Evolutionary conservation across 2,888 invertebrate species (phyloP).

Genomic region (Rugalucina vietnamica): DNA sequence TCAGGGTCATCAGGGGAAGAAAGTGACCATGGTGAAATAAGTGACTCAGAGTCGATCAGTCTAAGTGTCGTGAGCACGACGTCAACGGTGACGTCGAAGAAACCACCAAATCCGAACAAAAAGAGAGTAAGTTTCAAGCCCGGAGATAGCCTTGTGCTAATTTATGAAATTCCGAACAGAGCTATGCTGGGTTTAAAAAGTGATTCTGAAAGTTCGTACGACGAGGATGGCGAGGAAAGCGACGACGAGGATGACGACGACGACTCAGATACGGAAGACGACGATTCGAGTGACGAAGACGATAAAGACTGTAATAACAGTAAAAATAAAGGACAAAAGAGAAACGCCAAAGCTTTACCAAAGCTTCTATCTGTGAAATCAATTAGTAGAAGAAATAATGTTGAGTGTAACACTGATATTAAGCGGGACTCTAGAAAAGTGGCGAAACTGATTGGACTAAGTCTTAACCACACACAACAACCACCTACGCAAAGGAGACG

Average conservation of each 20-base stretch:
- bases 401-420: slow-evolving; percentile 1
- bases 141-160: slow-evolving; percentile 56
- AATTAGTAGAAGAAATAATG: slow-evolving; percentile 36
- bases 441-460: slow-evolving; percentile 3
- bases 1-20: slow-evolving; percentile 18
- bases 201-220: slow-evolving; percentile 56
- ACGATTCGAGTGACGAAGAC: slow-evolving; percentile 33
- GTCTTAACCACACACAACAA: background rate
- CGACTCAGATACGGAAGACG: slow-evolving; percentile 34
- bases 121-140: slow-evolving; percentile 59
- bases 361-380: slow-evolving; percentile 54
- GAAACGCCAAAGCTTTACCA: slow-evolving; percentile 39
- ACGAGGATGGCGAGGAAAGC: slow-evolving; percentile 39
- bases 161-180: slow-evolving; percentile 59
- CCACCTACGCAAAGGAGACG: background rate
- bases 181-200: slow-evolving; percentile 60
- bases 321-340: slow-evolving; percentile 5
- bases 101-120: slow-evolving; percentile 43
- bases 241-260: slow-evolving; percentile 45
- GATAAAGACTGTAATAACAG: slow-evolving; percentile 27
- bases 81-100: slow-evolving; percentile 47
- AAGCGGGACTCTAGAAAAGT: background rate
- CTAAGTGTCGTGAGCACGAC: slow-evolving; percentile 44
- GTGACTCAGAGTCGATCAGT: slow-evolving; percentile 43
- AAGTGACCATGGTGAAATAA: slow-evolving; percentile 20